Evolutionary conservation across 2,113 vertebrate species (phyloP), one percentile per base, ranked within the genome.

Genomic region (Symphodus melops): DNA sequence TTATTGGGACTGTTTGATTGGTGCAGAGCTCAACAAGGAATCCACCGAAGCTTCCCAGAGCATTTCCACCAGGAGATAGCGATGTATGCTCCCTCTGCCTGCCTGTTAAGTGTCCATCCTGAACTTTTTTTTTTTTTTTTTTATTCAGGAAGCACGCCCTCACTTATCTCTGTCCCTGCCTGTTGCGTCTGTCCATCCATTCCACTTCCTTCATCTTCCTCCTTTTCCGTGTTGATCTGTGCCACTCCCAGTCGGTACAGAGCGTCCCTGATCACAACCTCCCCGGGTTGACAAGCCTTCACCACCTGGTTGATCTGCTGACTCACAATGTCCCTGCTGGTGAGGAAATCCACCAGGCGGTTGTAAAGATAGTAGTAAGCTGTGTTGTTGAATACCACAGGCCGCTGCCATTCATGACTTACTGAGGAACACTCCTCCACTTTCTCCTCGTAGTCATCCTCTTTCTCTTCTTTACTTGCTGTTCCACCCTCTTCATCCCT

Each of bases 321-420:
- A 76, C 94, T 97, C 33, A 99, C 98, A 0, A 99, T 95, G 33
- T 99, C 98, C 8, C 96, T 93, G 91, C 98, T 98, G 80, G 93
- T 95, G 84, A 99, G 95, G 91, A 98, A 99, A 92, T 99, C 98
- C 72, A 97, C 72, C 84, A 99, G 94, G 25, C 98, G 96, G 89
- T 98, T 98, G 89, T 97, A 98, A 74, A 99, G 96, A 95, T 97
- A 99, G 94, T 99, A 99, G 87, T 97, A 96, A 0, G 96, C 97
- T 0, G 97, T 93, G 4, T 97, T 98, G 83, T 95, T 95, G 8
- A 99, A 99, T 85, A 92, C 92, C 21, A 96, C 89, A 39, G 94
- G 88, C 62, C 85, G 90, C 20, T 86, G 93, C 44, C 91, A 93
- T 49, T 89, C 4, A 4, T 5, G 74, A 72, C 82, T 92, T 0